Evolutionary conservation across 2,797 vertebrate species (phyloP).

Genomic region (Paguma larvata): DNA sequence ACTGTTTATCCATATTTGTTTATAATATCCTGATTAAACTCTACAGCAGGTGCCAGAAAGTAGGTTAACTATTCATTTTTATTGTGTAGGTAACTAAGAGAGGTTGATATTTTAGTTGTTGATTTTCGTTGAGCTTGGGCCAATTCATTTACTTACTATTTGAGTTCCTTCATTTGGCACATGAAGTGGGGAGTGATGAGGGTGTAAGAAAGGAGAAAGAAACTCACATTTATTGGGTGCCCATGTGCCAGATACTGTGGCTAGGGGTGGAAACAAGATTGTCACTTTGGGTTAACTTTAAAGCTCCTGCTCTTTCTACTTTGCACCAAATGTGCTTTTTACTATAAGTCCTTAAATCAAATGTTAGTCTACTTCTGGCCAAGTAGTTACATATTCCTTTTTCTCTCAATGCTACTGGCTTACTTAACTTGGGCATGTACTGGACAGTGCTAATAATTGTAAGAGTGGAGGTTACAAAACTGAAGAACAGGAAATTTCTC

Average conservation of each 20-base stretch:
- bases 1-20: constrained; percentile 30
- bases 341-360: constrained; percentile 48
- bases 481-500: constrained; percentile 57
- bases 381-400: constrained; percentile 61
- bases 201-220: constrained; percentile 35
- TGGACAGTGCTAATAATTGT: constrained; percentile 44
- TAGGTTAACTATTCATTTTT: constrained; percentile 63
- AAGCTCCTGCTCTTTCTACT: constrained; percentile 43
- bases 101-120: constrained; percentile 2
- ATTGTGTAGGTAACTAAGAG: constrained; percentile 46
- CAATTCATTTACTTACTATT: constrained; percentile 15
- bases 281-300: constrained; percentile 53
- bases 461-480: constrained; percentile 58
- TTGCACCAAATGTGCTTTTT: constrained; percentile 28
- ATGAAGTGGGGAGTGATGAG: background rate
- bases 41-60: constrained; percentile 55
- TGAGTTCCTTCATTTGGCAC: constrained; percentile 46
- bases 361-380: constrained; percentile 61
- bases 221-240: constrained; percentile 11
- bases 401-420: constrained; percentile 20
- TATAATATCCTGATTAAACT: constrained; percentile 50
- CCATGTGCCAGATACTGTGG: background rate
- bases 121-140: constrained; percentile 44
- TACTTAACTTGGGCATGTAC: constrained; percentile 63
- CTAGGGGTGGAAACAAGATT: constrained; percentile 35